Percentiles rank a stretch among this genome's conserved stretches.
These are phyloP conservation scores for Nycteola revayana DNA, from an alignment of 2,888 invertebrate genomes.

Conservation along the genomic window DNA sequence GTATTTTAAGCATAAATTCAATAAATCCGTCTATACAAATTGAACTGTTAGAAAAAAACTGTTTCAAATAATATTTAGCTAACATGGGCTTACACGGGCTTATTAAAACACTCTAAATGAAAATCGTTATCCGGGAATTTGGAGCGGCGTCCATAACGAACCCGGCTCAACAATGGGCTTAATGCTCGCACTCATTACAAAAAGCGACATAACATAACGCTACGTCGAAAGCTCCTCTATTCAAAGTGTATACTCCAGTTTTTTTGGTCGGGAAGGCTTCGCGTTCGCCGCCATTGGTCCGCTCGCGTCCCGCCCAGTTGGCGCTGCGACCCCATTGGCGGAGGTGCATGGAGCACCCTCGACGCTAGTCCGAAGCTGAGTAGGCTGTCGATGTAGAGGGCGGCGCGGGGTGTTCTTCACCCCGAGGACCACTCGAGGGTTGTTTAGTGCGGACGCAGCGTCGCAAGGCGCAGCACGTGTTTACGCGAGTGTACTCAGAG, in stretches of 20 bases:
- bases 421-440: constrained; percentile 81
- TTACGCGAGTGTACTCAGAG: constrained; percentile 53
- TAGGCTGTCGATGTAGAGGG: constrained; percentile 80
- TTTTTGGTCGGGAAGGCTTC: constrained; percentile 74
- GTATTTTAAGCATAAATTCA: constrained; percentile 6
- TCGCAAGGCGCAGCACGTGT: constrained; percentile 77
- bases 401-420: constrained; percentile 79
- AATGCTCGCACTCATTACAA: constrained; percentile 81
- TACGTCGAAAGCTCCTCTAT: constrained; percentile 79
- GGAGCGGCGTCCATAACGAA: constrained; percentile 79
- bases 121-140: constrained; percentile 79
- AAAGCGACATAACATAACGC: constrained; percentile 81
- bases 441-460: constrained; percentile 78
- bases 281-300: constrained; percentile 56
- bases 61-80: constrained; percentile 47
- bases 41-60: constrained; percentile 32
- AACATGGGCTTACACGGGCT: constrained; percentile 73
- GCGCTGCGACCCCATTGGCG: constrained; percentile 58
- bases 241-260: constrained; percentile 80
- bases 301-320: constrained; percentile 63
- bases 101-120: constrained; percentile 80
- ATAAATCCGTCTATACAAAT: constrained; percentile 18
- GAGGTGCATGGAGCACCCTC: constrained; percentile 73
- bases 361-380: constrained; percentile 70
- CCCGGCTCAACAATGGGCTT: constrained; percentile 80